Conservation (phyloP, 2,113 vertebrate genomes). For the Erinaceus europaeus region DNA sequence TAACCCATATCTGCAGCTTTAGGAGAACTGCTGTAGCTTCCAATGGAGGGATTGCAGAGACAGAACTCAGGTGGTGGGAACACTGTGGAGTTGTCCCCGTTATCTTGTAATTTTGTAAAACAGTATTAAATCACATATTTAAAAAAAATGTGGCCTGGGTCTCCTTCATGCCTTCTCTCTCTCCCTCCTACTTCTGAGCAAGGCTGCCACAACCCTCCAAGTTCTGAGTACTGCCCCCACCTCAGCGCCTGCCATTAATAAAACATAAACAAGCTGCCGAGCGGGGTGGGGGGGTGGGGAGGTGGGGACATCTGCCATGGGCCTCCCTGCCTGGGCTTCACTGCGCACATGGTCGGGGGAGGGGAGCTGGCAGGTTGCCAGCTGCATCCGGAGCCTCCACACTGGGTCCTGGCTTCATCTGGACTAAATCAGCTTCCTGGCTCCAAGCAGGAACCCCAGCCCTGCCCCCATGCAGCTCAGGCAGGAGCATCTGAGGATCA, state of each 20-base stretch:
- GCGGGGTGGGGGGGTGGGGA: too few relatives aligned
- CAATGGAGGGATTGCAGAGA: too few relatives aligned
- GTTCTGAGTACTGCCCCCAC: constrained; percentile 57
- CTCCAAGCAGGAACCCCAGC: constrained; percentile 49
- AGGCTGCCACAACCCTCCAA: background rate
- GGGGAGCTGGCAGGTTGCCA: constrained; percentile 54
- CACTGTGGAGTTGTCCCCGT: too few relatives aligned
- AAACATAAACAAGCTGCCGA: constrained; percentile 74
- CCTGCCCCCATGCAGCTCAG: constrained; percentile 17
- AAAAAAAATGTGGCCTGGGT: constrained; percentile 63
- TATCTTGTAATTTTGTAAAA: too few relatives aligned
- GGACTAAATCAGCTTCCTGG: constrained; percentile 77
- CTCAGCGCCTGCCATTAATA: constrained; percentile 73
- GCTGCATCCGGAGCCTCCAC: constrained; percentile 59
- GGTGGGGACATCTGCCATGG: background rate
- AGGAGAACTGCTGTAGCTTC: too few relatives aligned
- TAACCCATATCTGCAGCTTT: too few relatives aligned
- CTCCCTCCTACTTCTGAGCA: constrained; percentile 59
- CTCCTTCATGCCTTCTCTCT: constrained; percentile 71
- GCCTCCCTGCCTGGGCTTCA: background rate
- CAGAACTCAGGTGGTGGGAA: too few relatives aligned
- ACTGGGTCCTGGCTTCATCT: constrained; percentile 71
- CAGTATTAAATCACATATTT: too few relatives aligned
- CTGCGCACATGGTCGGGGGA: background rate
- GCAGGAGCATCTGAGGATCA: constrained; percentile 72